Evolutionary conservation across 2,797 vertebrate genomes (phyloP).

Genomic region (Huso huso): DNA sequence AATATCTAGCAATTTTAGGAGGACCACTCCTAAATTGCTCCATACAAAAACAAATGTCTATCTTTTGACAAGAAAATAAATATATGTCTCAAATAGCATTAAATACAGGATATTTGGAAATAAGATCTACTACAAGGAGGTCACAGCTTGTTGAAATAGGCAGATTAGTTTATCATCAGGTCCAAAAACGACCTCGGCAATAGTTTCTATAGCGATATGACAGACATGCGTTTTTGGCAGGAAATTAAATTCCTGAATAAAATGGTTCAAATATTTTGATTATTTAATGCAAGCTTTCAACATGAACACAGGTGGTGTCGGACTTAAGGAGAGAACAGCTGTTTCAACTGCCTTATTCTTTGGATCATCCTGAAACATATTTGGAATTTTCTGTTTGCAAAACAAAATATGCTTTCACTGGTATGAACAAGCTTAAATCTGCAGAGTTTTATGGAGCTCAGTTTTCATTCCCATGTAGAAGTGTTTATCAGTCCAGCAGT

Average conservation of each 20-base stretch:
- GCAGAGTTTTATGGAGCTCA: too few relatives aligned
- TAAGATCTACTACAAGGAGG: neutral
- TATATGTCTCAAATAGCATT: neutral
- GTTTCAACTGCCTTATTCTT: neutral
- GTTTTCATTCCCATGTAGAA: too few relatives aligned
- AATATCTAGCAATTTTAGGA: neutral
- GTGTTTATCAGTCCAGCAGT: too few relatives aligned
- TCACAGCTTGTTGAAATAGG: neutral
- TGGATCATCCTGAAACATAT: neutral
- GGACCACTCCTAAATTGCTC: neutral
- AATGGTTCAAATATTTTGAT: neutral
- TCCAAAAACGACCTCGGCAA: neutral
- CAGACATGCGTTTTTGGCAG: neutral
- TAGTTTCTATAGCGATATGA: neutral
- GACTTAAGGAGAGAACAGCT: neutral
- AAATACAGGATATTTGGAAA: constrained; percentile 5
- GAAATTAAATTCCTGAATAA: constrained; percentile 4
- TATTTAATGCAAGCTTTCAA: neutral
- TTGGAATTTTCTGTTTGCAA: neutral
- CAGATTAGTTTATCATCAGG: neutral
- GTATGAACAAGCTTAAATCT: too few relatives aligned
- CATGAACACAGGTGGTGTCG: neutral
- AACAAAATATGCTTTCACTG: too few relatives aligned
- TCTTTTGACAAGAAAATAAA: neutral
- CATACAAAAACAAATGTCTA: neutral